Evolutionary conservation across 2,113 vertebrate species (phyloP), one percentile per base, ranked within the genome.

Genomic region (Glaucidium brasilianum): DNA sequence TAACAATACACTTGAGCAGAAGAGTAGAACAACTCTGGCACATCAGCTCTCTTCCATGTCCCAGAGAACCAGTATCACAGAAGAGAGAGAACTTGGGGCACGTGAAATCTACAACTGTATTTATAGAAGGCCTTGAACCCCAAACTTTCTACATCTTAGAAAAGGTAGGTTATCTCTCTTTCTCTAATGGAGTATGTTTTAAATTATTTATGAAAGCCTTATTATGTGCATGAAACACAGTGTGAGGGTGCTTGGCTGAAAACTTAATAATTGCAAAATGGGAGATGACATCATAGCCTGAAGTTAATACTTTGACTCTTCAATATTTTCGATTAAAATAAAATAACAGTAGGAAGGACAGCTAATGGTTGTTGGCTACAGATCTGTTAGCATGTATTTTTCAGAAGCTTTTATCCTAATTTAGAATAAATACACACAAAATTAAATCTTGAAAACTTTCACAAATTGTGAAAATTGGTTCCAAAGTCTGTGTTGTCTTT

Each of bases 271-370:
- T 17, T 20, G 14, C 14, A 53, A 73, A 80, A 39, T 14, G 10
- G 15, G 19, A 95, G 30, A 14, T 74, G 45, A 39, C 30, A 69
- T 49, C 18, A 9, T 10, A 26, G 16, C 13, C 22, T 52, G 6
- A 83, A 62, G 23, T 50, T 49, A 56, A 6, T 35, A 34, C 53
- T 77, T 41, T 80, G 25, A 69, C 49, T 35, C 69, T 9, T 39
- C 4, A n/a, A 16, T 66, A 21, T 32, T 71, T 56, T 71, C 2
- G 0, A 47, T 47, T 34, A 0, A 1, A 1, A 14, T 10, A 78
- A 50, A 43, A 21, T 22, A 77, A 35, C 4, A 43, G 10, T 39
- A 75, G 7, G 12, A 94, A 88, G 16, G 22, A 88, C 83, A 69
- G 11, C 15, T 75, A 41, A 9, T 63, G 17, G 23, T 20, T 55